These are phyloP conservation scores for Drosophila koepferae DNA, from an alignment of 2,888 invertebrate species.

Conservation along the genomic window DNA sequence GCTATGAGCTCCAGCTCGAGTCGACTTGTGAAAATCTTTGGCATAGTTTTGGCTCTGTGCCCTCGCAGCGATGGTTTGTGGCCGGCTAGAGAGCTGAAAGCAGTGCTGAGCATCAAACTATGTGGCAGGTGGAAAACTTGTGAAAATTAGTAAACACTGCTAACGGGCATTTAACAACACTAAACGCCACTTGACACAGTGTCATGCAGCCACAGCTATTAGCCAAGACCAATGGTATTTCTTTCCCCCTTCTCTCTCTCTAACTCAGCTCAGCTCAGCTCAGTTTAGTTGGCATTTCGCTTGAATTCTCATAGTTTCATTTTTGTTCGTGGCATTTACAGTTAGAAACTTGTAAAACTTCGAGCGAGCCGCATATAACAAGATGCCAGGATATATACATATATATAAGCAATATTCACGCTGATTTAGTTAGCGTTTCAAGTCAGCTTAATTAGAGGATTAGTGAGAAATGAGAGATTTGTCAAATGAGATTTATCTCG, in stretches of 20 bases:
- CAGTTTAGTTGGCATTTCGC: slow-evolving; percentile 2
- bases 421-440: background rate
- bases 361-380: background rate
- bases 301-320: slow-evolving; percentile 8
- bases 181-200: slow-evolving; percentile 56
- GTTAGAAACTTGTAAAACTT: background rate
- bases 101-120: slow-evolving; percentile 9
- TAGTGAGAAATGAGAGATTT: background rate
- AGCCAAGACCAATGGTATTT: slow-evolving; percentile 22
- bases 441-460: background rate
- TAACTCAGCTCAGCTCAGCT: background rate
- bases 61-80: slow-evolving; percentile 22
- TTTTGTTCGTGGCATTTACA: background rate
- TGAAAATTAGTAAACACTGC: slow-evolving; percentile 61
- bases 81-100: slow-evolving; percentile 13
- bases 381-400: background rate
- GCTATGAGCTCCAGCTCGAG: background rate
- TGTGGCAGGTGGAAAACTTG: slow-evolving; percentile 43
- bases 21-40: slow-evolving; percentile 38
- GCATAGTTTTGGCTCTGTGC: slow-evolving; percentile 46
- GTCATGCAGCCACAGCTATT: slow-evolving; percentile 52
- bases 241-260: background rate
- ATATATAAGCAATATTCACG: background rate
- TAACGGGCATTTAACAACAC: slow-evolving; percentile 56
- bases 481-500: background rate